Base-by-base conservation (phyloP, 2,888 invertebrate species). In the Lysandra bellargus region DNA sequence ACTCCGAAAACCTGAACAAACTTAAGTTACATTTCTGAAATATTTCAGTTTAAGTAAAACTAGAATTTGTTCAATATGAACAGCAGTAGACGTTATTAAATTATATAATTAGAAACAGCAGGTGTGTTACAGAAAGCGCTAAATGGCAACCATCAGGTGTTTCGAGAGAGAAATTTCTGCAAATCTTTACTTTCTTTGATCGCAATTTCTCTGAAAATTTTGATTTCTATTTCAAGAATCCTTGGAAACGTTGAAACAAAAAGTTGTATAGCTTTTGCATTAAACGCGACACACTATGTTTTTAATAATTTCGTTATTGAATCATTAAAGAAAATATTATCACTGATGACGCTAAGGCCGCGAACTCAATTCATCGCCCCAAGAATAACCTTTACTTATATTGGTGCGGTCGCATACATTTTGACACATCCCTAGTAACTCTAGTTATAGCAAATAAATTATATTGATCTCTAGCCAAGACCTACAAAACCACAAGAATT, bases 1-100 rank as follows among this genome's bases (percentile, higher is more conserved):
- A 61, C 6, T 61, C 23, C 23, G 23, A 64, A 64, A 64, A 4
- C 12, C 30, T 9, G 23, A 49, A 49, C 9, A 49, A 49, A 12
- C 49, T 49, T 12, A 33, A 33, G 64, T 64, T 4, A 64, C 30
- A 64, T 30, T 30, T 12, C n/a, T 30, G 5, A 23, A n/a, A 61
- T 2, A 64, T 12, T 12, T 30, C 12, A 2, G 6, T 30, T 30
- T 64, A 23, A 9, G 30, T 30, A 30, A 64, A 30, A 64, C 64
- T 30, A 64, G 30, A 30, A 64, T 33, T 64, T 12, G 64, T 64
- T 64, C 64, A 64, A 64, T 64, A 64, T 64, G 64, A 64, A 30
- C 64, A 64, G 64, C 64, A 64, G 64, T 64, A 64, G 64, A 64
- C 64, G 9, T 64, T 64, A 64, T 64, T 64, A 64, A 64, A 64